Percentiles rank a stretch among this genome's conserved stretches.
These are phyloP conservation scores for Chalcosyrphus nemorum DNA, from an alignment of 2,888 invertebrate species.

Conservation along the genomic window DNA sequence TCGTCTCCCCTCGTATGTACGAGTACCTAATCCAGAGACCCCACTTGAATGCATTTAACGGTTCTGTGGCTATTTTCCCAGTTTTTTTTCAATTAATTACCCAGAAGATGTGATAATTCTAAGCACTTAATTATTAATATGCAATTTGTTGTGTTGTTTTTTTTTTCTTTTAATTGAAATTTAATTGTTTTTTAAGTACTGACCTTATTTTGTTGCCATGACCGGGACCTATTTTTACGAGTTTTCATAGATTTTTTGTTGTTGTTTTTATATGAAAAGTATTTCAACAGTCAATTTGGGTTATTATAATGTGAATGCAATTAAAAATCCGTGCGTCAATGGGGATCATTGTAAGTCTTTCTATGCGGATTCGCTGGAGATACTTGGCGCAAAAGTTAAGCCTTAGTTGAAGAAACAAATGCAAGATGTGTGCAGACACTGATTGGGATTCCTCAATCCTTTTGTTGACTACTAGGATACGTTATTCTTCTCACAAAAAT, in stretches of 20 bases:
- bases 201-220: constrained; percentile 61
- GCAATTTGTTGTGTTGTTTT: constrained; percentile 19
- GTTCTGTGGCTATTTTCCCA: constrained; percentile 1
- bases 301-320: constrained; percentile 6
- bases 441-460: too few relatives aligned
- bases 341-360: not conserved
- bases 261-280: constrained; percentile 9
- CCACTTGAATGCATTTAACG: constrained; percentile 59
- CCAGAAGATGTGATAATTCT: constrained; percentile 61
- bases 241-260: constrained; percentile 39
- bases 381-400: not conserved
- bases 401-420: too few relatives aligned
- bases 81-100: constrained; percentile 38
- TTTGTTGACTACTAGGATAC: too few relatives aligned
- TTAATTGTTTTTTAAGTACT: constrained; percentile 71
- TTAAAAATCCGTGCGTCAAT: constrained; percentile 3
- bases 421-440: too few relatives aligned
- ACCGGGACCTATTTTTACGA: constrained; percentile 36
- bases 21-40: not conserved
- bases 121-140: constrained; percentile 56
- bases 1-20: constrained; percentile 1
- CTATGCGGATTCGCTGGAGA: not conserved
- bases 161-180: constrained; percentile 49
- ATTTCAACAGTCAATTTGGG: constrained; percentile 29
- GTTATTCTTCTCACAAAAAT: too few relatives aligned